Evolutionary conservation across 2,888 invertebrate genomes (phyloP), one percentile per base, ranked within the genome.

Genomic region (Lasioglossum morio): DNA sequence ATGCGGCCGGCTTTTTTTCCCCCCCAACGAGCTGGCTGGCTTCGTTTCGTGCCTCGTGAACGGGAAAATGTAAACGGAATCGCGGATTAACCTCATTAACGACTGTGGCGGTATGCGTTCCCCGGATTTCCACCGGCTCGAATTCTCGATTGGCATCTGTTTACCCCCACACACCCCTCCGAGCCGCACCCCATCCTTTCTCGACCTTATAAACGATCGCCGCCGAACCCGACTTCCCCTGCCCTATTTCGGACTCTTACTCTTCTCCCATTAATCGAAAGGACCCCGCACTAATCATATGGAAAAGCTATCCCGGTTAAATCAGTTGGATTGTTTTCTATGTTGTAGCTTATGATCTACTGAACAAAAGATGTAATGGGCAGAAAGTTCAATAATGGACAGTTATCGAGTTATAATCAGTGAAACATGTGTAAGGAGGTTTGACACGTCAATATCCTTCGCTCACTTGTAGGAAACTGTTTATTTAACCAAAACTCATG

Each of bases 21-120:
- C 57, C 19, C 30, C 37, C 19, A 37, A 19, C 66, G 80, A 72
- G 72, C 79, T 27, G 74, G 34, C 78, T 75, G 74, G 69, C 77
- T 87, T 82, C 87, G 87, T 84, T 83, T 84, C 82, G 72, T 89
- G 82, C 86, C 82, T 82, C 86, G 82, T 87, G 84, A 87, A 87
- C 82, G 86, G 77, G 87, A 82, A 86, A 87, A 87, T 89, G 82
- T 89, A 87, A 87, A 87, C 86, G 87, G 87, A 86, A 86, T 81
- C 79, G 84, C 80, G 85, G 81, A 89, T 89, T 89, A 87, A 89
- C 87, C 80, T 86, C 88, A 84, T 86, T 88, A 88, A 80, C 85
- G 85, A 84, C 84, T 77, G 84, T 84, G 84, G 78, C 53, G 74
- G 84, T 79, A 57, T 63, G 60, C 85, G 79, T 84, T 75, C 79